Evolutionary conservation across 1,140 invertebrate species (phyloP).

Genomic region (Camponotus vicinus): DNA sequence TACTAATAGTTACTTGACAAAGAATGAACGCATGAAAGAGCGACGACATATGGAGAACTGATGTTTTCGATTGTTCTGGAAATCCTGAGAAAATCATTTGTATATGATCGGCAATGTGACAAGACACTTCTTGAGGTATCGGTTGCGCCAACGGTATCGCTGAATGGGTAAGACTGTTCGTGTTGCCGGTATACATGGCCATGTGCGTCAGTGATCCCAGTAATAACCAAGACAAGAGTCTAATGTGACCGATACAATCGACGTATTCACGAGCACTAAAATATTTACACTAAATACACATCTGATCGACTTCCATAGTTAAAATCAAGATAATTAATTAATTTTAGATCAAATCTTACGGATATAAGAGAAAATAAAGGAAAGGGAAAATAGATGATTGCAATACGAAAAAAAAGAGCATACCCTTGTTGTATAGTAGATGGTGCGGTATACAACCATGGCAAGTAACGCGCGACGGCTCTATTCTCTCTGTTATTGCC

Average conservation of each 20-base stretch:
- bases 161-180: constrained; percentile 78
- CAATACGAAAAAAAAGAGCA: constrained; percentile 51
- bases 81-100: constrained; percentile 98
- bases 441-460: constrained; percentile 96
- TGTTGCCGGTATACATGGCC: constrained; percentile 87
- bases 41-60: constrained; percentile 96
- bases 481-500: constrained; percentile 95
- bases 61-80: constrained; percentile 97
- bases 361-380: not conserved
- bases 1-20: constrained; percentile 88
- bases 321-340: not conserved
- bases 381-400: not conserved
- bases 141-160: constrained; percentile 90
- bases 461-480: constrained; percentile 94
- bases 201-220: constrained; percentile 97
- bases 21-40: constrained; percentile 94
- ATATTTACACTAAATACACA: not conserved
- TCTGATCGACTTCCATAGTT: not conserved
- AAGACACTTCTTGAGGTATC: constrained; percentile 97
- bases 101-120: constrained; percentile 98
- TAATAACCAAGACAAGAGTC: constrained; percentile 97
- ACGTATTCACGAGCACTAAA: constrained; percentile 96
- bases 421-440: constrained; percentile 95
- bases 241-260: constrained; percentile 97
- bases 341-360: not conserved